These are phyloP conservation scores for Lasiurus cinereus DNA, from an alignment of 2,113 vertebrate genomes.

Conservation along the genomic window DNA sequence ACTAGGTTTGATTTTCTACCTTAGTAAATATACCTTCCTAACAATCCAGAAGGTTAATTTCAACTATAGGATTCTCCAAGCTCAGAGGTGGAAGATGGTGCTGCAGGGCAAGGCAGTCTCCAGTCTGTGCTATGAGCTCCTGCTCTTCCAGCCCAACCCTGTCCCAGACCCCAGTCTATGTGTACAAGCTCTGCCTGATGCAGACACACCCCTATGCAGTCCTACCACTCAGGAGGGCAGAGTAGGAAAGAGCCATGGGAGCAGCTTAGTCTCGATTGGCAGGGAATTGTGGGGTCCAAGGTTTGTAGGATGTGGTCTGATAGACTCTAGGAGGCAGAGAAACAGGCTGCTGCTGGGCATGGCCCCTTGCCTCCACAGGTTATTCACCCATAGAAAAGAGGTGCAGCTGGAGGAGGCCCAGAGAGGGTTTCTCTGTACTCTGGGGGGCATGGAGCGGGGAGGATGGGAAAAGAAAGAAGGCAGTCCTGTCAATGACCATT, in stretches of 20 bases:
- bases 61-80: neutral
- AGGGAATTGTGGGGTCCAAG: neutral
- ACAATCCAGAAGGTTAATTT: neutral
- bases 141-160: neutral
- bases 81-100: neutral
- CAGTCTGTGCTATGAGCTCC: neutral
- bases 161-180: neutral
- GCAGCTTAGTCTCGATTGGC: neutral
- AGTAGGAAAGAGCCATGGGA: neutral
- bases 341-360: neutral
- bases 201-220: neutral
- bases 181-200: neutral
- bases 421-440: neutral
- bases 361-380: neutral
- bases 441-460: neutral
- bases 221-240: neutral
- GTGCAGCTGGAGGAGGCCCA: fast-evolving
- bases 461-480: neutral
- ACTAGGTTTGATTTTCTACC: neutral
- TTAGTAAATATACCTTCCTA: neutral
- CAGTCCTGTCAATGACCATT: neutral
- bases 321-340: neutral
- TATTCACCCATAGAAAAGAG: neutral
- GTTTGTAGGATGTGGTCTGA: neutral
- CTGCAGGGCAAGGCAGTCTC: neutral